Conservation (phyloP, 2,888 invertebrate genomes). For the Helleia helle region DNA sequence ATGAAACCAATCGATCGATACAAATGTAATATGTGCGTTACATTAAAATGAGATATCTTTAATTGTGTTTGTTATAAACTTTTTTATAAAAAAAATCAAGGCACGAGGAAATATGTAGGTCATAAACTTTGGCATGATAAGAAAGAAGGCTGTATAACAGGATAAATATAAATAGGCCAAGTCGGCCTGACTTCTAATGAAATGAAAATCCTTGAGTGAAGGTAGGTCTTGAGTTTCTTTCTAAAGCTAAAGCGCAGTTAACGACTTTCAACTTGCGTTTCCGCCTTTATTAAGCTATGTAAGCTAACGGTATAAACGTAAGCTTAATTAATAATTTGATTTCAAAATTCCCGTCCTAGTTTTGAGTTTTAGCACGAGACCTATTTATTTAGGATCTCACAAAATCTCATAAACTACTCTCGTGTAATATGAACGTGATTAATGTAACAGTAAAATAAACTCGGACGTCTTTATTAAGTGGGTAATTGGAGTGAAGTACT, state of each 20-base stretch:
- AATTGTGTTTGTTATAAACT: background rate
- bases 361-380: slow-evolving; percentile 26
- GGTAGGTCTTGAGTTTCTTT: slow-evolving; percentile 51
- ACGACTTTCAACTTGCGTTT: slow-evolving; percentile 46
- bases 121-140: slow-evolving; percentile 1
- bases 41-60: background rate
- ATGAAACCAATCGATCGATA: slow-evolving; percentile 40
- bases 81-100: background rate
- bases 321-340: slow-evolving; percentile 58
- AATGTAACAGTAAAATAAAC: no score
- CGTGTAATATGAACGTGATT: slow-evolving; percentile 9
- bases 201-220: slow-evolving; percentile 49
- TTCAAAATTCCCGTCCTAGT: slow-evolving; percentile 38
- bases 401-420: no score
- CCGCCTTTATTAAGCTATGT: slow-evolving; percentile 53
- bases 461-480: no score
- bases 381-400: slow-evolving; percentile 17
- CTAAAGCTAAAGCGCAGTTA: slow-evolving; percentile 47
- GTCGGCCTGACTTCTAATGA: slow-evolving; percentile 41
- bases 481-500: no score
- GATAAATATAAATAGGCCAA: slow-evolving; percentile 16
- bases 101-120: background rate
- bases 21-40: slow-evolving; percentile 2
- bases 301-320: slow-evolving; percentile 43
- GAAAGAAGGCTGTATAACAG: slow-evolving; percentile 9